Percentiles rank a stretch among this genome's conserved stretches.
These are phyloP conservation scores for Brachyrhaphis roseni DNA, from an alignment of 2,797 vertebrate genomes.

Conservation along the genomic window DNA sequence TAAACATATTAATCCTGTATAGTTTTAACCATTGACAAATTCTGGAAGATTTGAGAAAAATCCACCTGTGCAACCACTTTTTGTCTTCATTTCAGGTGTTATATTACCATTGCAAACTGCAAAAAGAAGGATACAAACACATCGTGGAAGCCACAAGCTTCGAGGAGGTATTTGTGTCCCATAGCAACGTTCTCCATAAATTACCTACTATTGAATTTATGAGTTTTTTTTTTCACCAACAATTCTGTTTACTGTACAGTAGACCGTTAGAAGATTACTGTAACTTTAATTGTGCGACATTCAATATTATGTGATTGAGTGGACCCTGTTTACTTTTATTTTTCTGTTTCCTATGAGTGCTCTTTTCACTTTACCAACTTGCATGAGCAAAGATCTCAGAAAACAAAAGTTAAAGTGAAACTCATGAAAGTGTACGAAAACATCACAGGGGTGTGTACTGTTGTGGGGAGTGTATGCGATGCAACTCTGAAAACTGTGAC, in stretches of 20 bases:
- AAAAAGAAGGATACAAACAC: background rate
- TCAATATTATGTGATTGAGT: constrained; percentile 31
- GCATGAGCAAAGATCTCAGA: constrained; percentile 13
- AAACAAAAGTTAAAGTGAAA: constrained; percentile 50
- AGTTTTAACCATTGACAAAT: background rate
- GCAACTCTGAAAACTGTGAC: constrained; percentile 7
- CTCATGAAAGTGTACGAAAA: constrained; percentile 39
- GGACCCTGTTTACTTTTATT: constrained; percentile 41
- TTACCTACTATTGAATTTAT: background rate
- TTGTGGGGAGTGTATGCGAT: background rate
- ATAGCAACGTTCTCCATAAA: no score
- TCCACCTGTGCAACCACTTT: background rate
- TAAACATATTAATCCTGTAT: background rate
- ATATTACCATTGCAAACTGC: background rate
- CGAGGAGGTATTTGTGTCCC: no score
- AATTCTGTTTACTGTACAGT: constrained; percentile 26
- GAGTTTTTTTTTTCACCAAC: background rate
- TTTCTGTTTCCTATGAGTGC: constrained; percentile 23
- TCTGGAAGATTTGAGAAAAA: background rate
- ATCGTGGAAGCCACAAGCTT: background rate
- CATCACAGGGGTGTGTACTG: background rate
- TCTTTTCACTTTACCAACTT: constrained; percentile 10
- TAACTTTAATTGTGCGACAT: constrained; percentile 25
- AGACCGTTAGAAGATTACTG: constrained; percentile 41
- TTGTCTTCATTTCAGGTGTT: background rate